Evolutionary conservation across 2,797 vertebrate species (phyloP).

Genomic region (Mus spretus): DNA sequence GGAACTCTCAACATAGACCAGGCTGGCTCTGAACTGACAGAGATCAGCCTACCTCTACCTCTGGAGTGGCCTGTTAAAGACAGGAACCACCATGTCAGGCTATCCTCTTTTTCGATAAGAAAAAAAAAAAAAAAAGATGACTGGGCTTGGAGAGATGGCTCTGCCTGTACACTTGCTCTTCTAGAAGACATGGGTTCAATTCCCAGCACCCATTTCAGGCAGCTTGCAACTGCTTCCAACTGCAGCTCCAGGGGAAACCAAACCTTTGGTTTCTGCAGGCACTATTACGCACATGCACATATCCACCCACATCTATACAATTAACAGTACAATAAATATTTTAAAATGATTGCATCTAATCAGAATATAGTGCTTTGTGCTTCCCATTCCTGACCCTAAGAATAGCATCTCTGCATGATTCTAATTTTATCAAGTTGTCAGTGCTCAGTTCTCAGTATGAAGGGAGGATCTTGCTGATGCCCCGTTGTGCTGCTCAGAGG

Average conservation of each 20-base stretch:
- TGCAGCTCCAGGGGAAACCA: neutral
- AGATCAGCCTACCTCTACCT: neutral
- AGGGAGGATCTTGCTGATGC: conserved; percentile 45
- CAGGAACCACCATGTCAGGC: neutral
- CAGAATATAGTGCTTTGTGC: neutral
- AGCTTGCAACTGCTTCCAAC: neutral
- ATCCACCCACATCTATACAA: neutral
- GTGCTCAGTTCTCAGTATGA: conserved; percentile 63
- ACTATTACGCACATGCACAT: neutral
- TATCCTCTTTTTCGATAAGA: neutral
- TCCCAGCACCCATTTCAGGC: neutral
- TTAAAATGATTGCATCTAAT: conserved; percentile 3
- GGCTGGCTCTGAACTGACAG: neutral
- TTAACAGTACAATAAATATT: neutral
- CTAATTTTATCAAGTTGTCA: conserved; percentile 50
- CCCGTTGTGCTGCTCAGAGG: conserved; percentile 4
- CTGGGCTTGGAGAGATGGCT: neutral
- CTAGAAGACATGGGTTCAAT: neutral
- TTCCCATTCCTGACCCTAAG: conserved; percentile 6
- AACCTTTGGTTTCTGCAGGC: neutral
- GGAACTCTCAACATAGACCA: neutral
- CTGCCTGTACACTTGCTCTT: neutral
- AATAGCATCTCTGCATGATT: conserved; percentile 38
- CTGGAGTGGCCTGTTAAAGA: neutral
- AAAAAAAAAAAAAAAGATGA: neutral